Conservation (phyloP, 1,140 invertebrate genomes). For the Lutraria rhynchaena region DNA sequence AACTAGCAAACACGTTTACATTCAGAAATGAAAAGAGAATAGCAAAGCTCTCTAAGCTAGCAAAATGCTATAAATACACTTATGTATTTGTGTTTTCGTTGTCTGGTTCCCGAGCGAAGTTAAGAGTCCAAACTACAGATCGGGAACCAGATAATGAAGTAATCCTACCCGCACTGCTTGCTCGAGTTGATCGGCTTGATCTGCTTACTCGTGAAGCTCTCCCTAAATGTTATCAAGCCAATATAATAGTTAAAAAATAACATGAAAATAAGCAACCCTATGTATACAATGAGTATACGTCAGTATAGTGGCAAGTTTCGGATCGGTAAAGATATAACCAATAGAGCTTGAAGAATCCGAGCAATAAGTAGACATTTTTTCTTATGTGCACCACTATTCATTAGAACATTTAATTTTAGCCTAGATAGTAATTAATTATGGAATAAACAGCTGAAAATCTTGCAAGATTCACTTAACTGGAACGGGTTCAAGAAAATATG, state of each 20-base stretch:
- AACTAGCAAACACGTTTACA: too few species aligned
- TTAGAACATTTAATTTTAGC: too few species aligned
- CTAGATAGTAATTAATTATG: too few species aligned
- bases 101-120: background rate
- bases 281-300: background rate
- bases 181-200: background rate
- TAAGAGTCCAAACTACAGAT: background rate
- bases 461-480: too few species aligned
- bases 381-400: too few species aligned
- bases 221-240: background rate
- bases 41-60: too few species aligned
- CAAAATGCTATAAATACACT: too few species aligned
- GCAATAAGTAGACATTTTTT: too few species aligned
- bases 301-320: background rate
- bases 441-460: too few species aligned
- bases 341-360: background rate
- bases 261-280: background rate
- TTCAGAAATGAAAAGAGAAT: too few species aligned
- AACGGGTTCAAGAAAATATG: too few species aligned
- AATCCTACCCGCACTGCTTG: conserved; percentile 23
- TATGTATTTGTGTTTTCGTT: background rate
- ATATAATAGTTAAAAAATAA: background rate
- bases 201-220: conserved; percentile 4
- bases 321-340: background rate
- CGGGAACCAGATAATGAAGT: background rate